These are phyloP conservation scores for Sphaerophoria rueppellii DNA, from an alignment of 2,888 invertebrate genomes.

Conservation along the genomic window DNA sequence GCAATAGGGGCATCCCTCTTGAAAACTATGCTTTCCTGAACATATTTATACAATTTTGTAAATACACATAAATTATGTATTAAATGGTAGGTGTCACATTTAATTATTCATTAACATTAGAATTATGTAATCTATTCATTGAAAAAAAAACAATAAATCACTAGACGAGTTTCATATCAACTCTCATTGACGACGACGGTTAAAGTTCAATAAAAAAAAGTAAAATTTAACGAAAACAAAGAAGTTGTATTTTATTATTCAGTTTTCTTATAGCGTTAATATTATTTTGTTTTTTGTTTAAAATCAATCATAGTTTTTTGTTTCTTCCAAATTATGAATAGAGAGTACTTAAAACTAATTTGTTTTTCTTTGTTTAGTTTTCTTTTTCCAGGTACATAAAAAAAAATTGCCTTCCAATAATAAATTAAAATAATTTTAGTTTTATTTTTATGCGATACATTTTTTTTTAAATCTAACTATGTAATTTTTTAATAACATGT, in stretches of 20 bases:
- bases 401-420: slow-evolving; percentile 48
- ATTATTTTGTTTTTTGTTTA: slow-evolving; percentile 4
- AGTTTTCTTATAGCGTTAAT: slow-evolving; percentile 49
- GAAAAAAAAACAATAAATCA: slow-evolving; percentile 29
- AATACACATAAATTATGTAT: slow-evolving; percentile 38
- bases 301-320: neutral
- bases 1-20: neutral
- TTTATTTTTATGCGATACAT: slow-evolving; percentile 26
- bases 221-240: slow-evolving; percentile 19
- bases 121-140: neutral
- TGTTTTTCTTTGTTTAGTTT: slow-evolving; percentile 52
- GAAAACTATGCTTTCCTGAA: slow-evolving; percentile 29
- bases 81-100: slow-evolving; percentile 48
- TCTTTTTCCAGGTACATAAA: slow-evolving; percentile 56
- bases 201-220: neutral
- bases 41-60: slow-evolving; percentile 44
- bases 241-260: slow-evolving; percentile 32
- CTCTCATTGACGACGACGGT: too few relatives aligned
- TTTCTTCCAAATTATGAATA: slow-evolving; percentile 29
- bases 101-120: neutral
- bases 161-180: neutral
- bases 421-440: slow-evolving; percentile 38
- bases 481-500: slow-evolving; percentile 49
- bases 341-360: slow-evolving; percentile 54
- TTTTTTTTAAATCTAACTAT: slow-evolving; percentile 41